Evolutionary conservation across 2,797 vertebrate genomes (phyloP).

Genomic region (Sebastes iracundus): DNA sequence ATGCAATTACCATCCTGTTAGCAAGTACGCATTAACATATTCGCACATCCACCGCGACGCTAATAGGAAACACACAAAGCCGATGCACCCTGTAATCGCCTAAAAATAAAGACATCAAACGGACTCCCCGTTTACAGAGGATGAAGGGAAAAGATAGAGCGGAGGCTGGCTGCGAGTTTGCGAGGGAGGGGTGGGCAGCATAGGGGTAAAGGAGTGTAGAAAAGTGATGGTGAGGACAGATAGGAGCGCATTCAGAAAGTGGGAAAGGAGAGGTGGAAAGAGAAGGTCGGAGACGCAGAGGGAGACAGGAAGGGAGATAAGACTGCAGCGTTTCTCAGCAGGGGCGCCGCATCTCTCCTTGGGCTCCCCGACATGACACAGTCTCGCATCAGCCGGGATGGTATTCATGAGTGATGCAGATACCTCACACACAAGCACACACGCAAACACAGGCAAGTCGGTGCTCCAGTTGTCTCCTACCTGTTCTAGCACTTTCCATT

Average conservation of each 20-base stretch:
- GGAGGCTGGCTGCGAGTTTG: slow-evolving; percentile 34
- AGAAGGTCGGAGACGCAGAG: slow-evolving; percentile 69
- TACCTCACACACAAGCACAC: slow-evolving; percentile 31
- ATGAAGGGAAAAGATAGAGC: slow-evolving; percentile 65
- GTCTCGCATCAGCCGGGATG: slow-evolving; percentile 56
- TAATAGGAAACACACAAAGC: slow-evolving; percentile 60
- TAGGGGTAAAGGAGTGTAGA: slow-evolving; percentile 56
- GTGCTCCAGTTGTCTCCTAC: slow-evolving; percentile 56
- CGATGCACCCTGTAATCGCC: slow-evolving; percentile 44
- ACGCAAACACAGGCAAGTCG: slow-evolving; percentile 41
- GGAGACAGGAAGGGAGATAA: slow-evolving; percentile 76
- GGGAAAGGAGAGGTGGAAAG: slow-evolving; percentile 66
- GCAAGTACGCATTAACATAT: slow-evolving; percentile 53
- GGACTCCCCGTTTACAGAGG: slow-evolving; percentile 57
- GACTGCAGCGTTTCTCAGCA: slow-evolving; percentile 72
- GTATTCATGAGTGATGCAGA: slow-evolving; percentile 69
- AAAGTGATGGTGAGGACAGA: slow-evolving; percentile 74
- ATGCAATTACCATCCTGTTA: slow-evolving; percentile 60
- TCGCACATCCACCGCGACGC: slow-evolving; percentile 19
- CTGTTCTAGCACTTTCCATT: slow-evolving; percentile 63
- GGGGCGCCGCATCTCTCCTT: slow-evolving; percentile 65
- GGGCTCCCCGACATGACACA: slow-evolving; percentile 57
- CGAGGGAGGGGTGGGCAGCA: slow-evolving; percentile 16
- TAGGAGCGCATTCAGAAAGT: slow-evolving; percentile 61
- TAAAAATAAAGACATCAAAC: slow-evolving; percentile 76